A percentile compares a stretch with the other conserved stretches of the same genome.
phyloP scores from a whole-genome alignment of 2,113 vertebrate genomes.

The Calypte anna region DNA sequence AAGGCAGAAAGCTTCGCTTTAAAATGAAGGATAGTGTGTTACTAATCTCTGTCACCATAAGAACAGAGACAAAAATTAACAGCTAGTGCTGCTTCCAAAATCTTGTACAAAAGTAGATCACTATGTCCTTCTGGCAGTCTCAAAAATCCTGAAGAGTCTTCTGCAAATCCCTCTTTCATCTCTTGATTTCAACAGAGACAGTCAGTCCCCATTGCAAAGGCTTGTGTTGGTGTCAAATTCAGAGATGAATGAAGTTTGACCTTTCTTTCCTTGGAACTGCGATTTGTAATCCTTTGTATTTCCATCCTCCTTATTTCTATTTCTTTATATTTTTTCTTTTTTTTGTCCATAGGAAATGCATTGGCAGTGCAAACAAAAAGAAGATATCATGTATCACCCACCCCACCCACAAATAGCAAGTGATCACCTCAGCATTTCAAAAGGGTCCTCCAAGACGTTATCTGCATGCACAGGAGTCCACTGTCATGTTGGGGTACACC shows the following conservation, averaged over 20 bases:
- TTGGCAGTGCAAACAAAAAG: conserved; percentile 70
- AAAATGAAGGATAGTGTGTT: not conserved
- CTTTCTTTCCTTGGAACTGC: not conserved
- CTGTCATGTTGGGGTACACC: conserved; percentile 98
- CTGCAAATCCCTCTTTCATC: not conserved
- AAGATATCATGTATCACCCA: not conserved
- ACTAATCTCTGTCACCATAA: not conserved
- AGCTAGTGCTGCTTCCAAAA: conserved; percentile 17
- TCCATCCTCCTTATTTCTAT: not conserved
- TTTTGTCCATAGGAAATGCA: conserved; percentile 46
- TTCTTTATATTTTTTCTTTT: not conserved
- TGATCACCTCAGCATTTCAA: not conserved
- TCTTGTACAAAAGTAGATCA: conserved; percentile 60
- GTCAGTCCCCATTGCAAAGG: not conserved
- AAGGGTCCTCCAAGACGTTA: conserved; percentile 63
- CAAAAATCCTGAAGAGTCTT: not conserved
- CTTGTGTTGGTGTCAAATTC: not conserved
- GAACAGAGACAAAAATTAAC: not conserved
- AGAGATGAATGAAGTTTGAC: not conserved
- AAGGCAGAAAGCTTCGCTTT: conserved; percentile 29
- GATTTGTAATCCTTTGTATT: not conserved
- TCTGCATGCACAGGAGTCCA: conserved; percentile 94
- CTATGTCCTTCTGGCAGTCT: not conserved
- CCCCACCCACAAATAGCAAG: not conserved
- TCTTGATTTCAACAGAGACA: not conserved